Evolutionary conservation across 2,888 invertebrate genomes (phyloP).

Genomic region (Helobdella robusta): DNA sequence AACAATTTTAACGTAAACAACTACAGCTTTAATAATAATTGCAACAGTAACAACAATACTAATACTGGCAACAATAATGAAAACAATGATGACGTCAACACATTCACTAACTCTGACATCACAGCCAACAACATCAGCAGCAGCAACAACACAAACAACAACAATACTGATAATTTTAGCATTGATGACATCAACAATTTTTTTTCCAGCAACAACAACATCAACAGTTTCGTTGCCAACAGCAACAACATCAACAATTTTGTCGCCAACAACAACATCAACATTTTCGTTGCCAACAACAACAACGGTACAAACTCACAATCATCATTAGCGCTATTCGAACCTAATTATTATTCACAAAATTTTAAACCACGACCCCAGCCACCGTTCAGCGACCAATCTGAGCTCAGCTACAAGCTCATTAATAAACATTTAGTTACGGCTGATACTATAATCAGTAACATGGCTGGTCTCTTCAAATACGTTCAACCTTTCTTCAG

Average conservation of each 20-base stretch:
- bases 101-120: no score
- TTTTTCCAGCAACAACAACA: not conserved
- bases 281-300: constrained; percentile 26
- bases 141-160: not conserved
- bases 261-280: not conserved
- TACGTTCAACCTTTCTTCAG: no score
- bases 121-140: not conserved
- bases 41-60: not conserved
- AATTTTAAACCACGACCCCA: no score
- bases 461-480: no score
- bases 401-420: no score
- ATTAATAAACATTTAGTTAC: no score
- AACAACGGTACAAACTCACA: no score
- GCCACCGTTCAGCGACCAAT: no score
- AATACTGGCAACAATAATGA: not conserved
- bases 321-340: no score
- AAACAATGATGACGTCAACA: not conserved
- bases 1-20: not conserved
- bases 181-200: not conserved
- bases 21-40: not conserved
- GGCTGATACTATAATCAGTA: no score
- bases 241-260: not conserved
- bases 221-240: not conserved
- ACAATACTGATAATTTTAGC: not conserved
- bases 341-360: no score